A percentile compares a stretch with the other conserved stretches of the same genome.
phyloP scores from a whole-genome alignment of 2,113 vertebrate genomes.

The Chrysochloris asiatica region DNA sequence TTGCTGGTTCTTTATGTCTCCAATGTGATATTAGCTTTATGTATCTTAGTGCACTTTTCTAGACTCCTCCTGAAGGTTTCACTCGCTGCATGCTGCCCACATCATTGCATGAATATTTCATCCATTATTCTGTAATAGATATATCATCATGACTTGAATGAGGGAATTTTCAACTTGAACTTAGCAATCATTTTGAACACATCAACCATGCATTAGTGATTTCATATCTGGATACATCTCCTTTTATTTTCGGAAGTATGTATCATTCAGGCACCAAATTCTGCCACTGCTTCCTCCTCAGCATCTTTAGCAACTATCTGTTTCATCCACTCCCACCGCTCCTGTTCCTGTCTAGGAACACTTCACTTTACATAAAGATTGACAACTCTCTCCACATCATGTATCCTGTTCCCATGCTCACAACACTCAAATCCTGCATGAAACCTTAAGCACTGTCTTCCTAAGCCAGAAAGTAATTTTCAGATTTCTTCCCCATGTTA shows the following conservation, averaged over 20 bases:
- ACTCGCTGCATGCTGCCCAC: accelerated
- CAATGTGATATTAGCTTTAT: not conserved
- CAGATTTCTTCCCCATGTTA: not conserved
- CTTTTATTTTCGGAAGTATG: not conserved
- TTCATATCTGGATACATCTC: not conserved
- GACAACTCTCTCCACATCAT: not conserved
- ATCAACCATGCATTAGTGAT: not conserved
- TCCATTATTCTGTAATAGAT: not conserved
- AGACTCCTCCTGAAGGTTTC: too few relatives aligned
- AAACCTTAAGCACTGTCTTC: not conserved
- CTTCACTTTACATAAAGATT: not conserved
- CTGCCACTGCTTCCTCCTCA: not conserved
- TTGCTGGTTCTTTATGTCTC: not conserved
- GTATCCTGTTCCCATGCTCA: not conserved
- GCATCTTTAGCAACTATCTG: not conserved
- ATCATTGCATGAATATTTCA: not conserved
- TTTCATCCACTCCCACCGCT: not conserved
- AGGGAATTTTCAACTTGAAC: not conserved
- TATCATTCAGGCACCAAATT: not conserved
- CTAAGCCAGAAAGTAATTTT: constrained; percentile 19
- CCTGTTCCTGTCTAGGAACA: not conserved
- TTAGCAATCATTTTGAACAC: not conserved
- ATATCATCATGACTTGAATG: not conserved
- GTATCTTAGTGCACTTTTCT: not conserved
- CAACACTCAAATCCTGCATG: not conserved